Conservation (phyloP, 2,113 vertebrate species). For the Larimichthys polyactis region DNA sequence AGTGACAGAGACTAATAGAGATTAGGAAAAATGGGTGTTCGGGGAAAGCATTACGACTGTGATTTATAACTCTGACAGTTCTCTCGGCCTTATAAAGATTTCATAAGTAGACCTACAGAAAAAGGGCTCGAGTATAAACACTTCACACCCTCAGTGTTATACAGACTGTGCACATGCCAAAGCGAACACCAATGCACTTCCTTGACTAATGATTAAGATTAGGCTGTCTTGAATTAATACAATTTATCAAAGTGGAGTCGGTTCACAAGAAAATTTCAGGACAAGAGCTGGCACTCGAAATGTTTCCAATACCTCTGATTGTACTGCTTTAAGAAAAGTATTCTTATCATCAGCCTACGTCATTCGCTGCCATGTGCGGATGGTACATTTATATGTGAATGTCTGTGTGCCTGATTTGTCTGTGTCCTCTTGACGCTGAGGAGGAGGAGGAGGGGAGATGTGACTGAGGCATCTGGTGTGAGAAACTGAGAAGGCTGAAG, state of each 20-base stretch:
- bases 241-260: not conserved
- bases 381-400: conserved; percentile 27
- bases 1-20: conserved; percentile 19
- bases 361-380: conserved; percentile 7
- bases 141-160: not conserved
- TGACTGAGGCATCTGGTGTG: conserved; percentile 66
- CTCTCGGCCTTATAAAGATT: conserved; percentile 30
- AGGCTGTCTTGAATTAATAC: conserved; percentile 1
- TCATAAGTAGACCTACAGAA: conserved; percentile 32
- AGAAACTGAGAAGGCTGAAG: conserved; percentile 49
- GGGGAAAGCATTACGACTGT: conserved; percentile 33
- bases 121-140: conserved; percentile 30
- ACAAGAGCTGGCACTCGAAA: not conserved
- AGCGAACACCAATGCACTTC: conserved; percentile 1
- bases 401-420: conserved; percentile 30
- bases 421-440: conserved; percentile 13
- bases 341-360: conserved; percentile 30
- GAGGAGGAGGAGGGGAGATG: conserved; percentile 40
- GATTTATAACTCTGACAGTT: conserved; percentile 67
- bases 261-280: not conserved
- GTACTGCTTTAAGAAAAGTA: conserved; percentile 16
- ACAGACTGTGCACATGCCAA: conserved; percentile 1
- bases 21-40: conserved; percentile 29
- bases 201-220: conserved; percentile 19
- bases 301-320: not conserved